Evolutionary conservation across 2,113 vertebrate genomes (phyloP), one percentile per base, ranked within the genome.

Genomic region (Gymnarchus niloticus): DNA sequence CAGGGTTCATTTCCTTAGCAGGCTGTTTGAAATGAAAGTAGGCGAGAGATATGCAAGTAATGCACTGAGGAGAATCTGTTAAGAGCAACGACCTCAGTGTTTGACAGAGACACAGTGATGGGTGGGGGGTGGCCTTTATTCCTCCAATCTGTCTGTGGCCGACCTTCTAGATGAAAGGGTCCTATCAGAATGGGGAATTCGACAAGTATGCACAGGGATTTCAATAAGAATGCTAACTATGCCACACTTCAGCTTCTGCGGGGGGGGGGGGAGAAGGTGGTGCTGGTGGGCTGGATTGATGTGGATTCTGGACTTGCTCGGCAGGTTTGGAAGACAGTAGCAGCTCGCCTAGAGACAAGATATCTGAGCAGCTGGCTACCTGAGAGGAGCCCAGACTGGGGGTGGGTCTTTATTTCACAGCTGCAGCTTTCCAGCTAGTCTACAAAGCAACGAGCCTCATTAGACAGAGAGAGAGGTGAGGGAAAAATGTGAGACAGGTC

Each of bases 201-300:
- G 59, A 84, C 81, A 59, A 85, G 54, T 85, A 83, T 83, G 82
- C 80, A 89, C 85, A 80, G 84, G 85, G 86, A 81, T 81, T 87
- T 84, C 87, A 85, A 89, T 88, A 88, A 87, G 91, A 93, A 92
- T 93, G 87, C 83, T 83, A 92, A 65, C 28, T 52, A 85, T 85
- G 84, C 84, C 69, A 54, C 69, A 54, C 69, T 78, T 56, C 46
- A 49, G 44, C 84, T 49, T 54, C 65, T 8, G 3, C 17, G 6
- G 21, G 61, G 21, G 33, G n/a, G 21, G 25, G n/a, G 46, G 57
- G n/a, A 48, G 57, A 28, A 44, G n/a, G 12, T 19, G 19, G 1
- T 23, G 6, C 8, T 81, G 46, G 44, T 12, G 2, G 48, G 44
- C n/a, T 51, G 44, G 23, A 3, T 81, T 19, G 48, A 81, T 73